phyloP scores from a whole-genome alignment of 1,140 invertebrate genomes.

The Dryas iulia region DNA sequence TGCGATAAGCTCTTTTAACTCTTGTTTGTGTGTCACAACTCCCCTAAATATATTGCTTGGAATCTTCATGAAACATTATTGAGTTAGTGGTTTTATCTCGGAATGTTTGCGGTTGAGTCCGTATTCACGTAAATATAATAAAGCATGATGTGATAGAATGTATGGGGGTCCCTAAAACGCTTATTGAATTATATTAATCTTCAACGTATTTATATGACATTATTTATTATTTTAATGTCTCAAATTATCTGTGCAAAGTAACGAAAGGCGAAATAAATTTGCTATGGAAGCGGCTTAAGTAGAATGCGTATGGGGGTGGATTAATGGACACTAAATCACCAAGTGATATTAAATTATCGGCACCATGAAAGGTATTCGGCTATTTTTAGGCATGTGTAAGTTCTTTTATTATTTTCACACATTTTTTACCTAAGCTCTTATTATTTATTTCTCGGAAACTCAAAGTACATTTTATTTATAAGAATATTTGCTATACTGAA shows the following conservation, averaged over 20 bases:
- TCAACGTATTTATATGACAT: constrained; percentile 23
- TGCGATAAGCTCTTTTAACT: neutral
- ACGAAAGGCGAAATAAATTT: constrained; percentile 23
- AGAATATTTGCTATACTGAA: too few relatives aligned
- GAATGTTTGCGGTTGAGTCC: constrained; percentile 33
- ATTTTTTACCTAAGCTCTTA: too few relatives aligned
- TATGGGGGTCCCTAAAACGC: constrained; percentile 37
- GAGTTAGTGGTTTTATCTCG: constrained; percentile 41
- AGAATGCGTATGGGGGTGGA: neutral
- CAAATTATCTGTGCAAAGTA: constrained; percentile 15
- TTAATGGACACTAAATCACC: constrained; percentile 29
- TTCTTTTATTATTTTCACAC: neutral
- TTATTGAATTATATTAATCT: constrained; percentile 46
- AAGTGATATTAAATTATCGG: constrained; percentile 2
- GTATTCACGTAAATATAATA: constrained; percentile 26
- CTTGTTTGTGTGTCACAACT: constrained; percentile 18
- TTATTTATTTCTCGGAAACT: too few relatives aligned
- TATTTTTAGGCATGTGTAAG: neutral
- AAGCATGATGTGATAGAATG: constrained; percentile 36
- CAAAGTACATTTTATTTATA: too few relatives aligned
- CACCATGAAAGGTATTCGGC: neutral
- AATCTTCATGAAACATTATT: constrained; percentile 44
- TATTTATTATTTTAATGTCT: constrained; percentile 39
- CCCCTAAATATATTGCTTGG: constrained; percentile 25
- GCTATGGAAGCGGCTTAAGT: constrained; percentile 12